Percentiles rank a stretch among this genome's conserved stretches.
Evolutionary conservation across 2,888 invertebrate genomes (phyloP).

Genomic region (Aphodius sticticus): DNA sequence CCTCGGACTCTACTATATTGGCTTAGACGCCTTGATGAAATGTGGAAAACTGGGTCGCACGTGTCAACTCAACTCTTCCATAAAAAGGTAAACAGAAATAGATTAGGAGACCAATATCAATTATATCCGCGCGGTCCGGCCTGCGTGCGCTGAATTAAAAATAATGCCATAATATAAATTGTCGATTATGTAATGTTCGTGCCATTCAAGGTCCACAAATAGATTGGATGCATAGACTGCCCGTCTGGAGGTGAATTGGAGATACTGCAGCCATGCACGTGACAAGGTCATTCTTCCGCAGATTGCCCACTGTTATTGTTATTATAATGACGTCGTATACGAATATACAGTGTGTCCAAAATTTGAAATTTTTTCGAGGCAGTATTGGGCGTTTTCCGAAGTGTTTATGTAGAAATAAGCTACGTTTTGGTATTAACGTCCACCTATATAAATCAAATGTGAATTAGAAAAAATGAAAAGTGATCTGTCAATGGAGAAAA

Average conservation of each 20-base stretch:
- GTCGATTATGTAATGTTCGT: slow-evolving; percentile 37
- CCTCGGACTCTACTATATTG: background rate
- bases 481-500: no score
- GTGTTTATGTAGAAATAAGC: background rate
- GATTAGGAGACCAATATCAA: background rate
- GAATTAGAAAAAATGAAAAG: no score
- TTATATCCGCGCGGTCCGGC: background rate
- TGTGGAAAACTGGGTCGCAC: background rate
- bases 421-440: no score
- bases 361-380: background rate
- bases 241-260: slow-evolving; percentile 50
- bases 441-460: no score
- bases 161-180: slow-evolving; percentile 27
- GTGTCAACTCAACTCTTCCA: background rate
- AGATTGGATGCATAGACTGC: slow-evolving; percentile 45
- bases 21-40: background rate
- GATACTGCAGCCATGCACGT: slow-evolving; percentile 49
- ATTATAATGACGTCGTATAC: background rate
- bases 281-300: slow-evolving; percentile 47
- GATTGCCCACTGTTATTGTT: slow-evolving; percentile 7
- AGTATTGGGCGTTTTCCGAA: background rate
- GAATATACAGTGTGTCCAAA: background rate
- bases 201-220: slow-evolving; percentile 45
- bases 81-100: background rate
- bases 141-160: slow-evolving; percentile 20